Percentiles rank a stretch among this genome's conserved stretches.
phyloP scores from a whole-genome alignment of 92 coral and sea anemone species.

The Isaurus tuberculatus region DNA sequence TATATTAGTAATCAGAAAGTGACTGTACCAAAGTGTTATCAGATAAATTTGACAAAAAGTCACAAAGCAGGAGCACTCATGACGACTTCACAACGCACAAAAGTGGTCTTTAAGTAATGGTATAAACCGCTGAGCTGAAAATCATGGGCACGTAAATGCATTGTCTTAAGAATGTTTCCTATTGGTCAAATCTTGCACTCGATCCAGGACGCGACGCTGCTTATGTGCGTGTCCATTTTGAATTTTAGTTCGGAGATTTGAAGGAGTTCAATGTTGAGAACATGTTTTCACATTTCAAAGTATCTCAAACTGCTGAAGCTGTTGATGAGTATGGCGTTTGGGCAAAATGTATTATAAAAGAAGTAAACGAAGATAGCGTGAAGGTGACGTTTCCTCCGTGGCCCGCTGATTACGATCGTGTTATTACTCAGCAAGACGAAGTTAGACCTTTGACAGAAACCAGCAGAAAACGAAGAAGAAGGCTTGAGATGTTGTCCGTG shows the following conservation, averaged over 20 bases:
- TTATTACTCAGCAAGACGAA: neutral
- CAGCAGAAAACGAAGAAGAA: constrained; percentile 2
- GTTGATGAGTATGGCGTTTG: constrained; percentile 28
- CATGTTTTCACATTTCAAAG: constrained; percentile 14
- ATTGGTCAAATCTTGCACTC: constrained; percentile 16
- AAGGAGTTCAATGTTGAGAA: neutral
- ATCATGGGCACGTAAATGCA: constrained; percentile 3
- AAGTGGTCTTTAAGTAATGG: neutral
- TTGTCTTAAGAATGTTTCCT: constrained; percentile 20
- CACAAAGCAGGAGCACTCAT: too few species aligned
- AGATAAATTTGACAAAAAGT: too few species aligned
- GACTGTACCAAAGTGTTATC: too few species aligned
- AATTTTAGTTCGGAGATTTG: constrained; percentile 12
- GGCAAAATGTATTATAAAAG: constrained; percentile 8
- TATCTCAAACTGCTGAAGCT: constrained; percentile 19
- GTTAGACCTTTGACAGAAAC: constrained; percentile 8
- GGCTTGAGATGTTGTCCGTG: constrained; percentile 17
- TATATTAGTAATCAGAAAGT: too few species aligned
- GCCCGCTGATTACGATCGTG: constrained; percentile 11
- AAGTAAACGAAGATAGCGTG: constrained; percentile 7
- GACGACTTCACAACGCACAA: constrained; percentile 2
- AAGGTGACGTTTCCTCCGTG: constrained; percentile 7
- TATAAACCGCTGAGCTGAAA: constrained; percentile 14
- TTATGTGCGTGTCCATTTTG: constrained; percentile 14
- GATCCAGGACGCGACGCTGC: constrained; percentile 9